phyloP scores from a whole-genome alignment of 2,888 invertebrate genomes.

The Leuctra nigra region DNA sequence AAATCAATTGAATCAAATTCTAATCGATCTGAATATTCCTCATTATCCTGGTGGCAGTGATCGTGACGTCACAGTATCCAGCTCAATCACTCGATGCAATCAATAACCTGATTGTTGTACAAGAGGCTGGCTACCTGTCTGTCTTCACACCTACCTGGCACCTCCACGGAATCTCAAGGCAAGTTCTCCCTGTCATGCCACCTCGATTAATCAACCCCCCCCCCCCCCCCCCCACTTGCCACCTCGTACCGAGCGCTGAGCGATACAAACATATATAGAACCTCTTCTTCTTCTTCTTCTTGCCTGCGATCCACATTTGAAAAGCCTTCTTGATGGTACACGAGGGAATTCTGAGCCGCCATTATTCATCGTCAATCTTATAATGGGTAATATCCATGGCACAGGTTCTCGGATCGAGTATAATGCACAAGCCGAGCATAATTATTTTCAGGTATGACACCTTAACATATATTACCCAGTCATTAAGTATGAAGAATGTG shows the following conservation, averaged over 20 bases:
- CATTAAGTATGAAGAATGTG: not conserved
- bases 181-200: slow-evolving; percentile 21
- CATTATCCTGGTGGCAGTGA: no score
- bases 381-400: not conserved
- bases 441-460: not conserved
- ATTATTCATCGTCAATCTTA: not conserved
- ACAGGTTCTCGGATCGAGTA: not conserved
- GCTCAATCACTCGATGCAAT: not conserved
- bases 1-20: no score
- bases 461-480: not conserved
- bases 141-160: not conserved
- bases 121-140: slow-evolving; percentile 10
- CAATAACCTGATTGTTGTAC: slow-evolving; percentile 1
- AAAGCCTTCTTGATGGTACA: not conserved
- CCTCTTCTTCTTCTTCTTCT: not conserved
- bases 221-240: slow-evolving; percentile 14
- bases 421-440: not conserved
- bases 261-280: not conserved
- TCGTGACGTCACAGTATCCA: not conserved
- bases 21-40: no score
- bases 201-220: slow-evolving; percentile 24
- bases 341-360: not conserved
- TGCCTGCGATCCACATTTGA: not conserved
- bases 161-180: slow-evolving; percentile 22
- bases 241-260: not conserved